Conservation (phyloP, 2,797 vertebrate genomes). For the Cynopterus sphinx region DNA sequence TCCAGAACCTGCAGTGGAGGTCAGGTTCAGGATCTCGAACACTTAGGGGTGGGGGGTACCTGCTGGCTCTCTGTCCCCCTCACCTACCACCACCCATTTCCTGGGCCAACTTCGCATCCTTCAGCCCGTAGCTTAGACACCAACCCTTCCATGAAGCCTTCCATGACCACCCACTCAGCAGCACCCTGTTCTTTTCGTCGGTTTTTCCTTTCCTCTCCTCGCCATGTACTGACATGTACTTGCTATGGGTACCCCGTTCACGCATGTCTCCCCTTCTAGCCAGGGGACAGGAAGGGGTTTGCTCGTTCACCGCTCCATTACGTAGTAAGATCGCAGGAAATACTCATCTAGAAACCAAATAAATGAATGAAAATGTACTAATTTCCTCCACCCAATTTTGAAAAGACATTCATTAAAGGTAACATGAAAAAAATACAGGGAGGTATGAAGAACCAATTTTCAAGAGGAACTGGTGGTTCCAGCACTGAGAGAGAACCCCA, state of each 20-base stretch:
- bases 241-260: not conserved
- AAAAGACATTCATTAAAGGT: not conserved
- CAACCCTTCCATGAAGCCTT: not conserved
- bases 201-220: not conserved
- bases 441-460: not conserved
- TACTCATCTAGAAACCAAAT: not conserved
- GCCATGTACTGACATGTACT: not conserved
- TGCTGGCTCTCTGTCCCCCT: not conserved
- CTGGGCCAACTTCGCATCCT: not conserved
- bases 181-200: not conserved
- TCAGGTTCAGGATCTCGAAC: not conserved
- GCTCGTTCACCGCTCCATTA: not conserved
- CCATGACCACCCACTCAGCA: not conserved
- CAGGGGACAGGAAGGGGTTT: not conserved
- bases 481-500: not conserved
- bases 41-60: fast-evolving
- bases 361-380: not conserved
- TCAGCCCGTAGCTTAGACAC: not conserved
- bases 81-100: not conserved
- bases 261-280: not conserved
- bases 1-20: not conserved
- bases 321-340: not conserved
- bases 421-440: conserved; percentile 1
- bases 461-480: not conserved
- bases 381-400: not conserved